Percentiles rank a stretch among this genome's conserved stretches.
Conservation (phyloP, 2,888 invertebrate species). For the Noctua comes region DNA sequence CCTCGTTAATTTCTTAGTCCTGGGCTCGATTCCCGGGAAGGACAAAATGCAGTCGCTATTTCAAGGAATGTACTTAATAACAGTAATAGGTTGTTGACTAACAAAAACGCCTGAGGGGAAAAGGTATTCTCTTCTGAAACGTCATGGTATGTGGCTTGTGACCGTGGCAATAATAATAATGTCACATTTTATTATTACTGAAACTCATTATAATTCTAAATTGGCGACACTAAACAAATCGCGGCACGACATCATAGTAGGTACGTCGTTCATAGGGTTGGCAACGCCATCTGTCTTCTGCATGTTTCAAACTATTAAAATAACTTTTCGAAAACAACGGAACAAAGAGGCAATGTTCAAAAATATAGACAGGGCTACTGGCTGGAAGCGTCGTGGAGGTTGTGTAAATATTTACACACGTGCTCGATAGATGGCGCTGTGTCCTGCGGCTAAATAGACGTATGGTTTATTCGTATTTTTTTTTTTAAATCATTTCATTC, state of each 20-base stretch:
- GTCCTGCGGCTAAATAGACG: neutral
- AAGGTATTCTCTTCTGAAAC: no score
- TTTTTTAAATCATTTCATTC: no score
- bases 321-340: neutral
- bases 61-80: neutral
- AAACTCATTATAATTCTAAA: neutral
- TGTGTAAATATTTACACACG: neutral
- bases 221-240: neutral
- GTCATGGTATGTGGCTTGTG: no score
- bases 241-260: no score
- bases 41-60: neutral
- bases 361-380: neutral
- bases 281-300: neutral
- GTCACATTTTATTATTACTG: neutral
- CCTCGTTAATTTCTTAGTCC: neutral
- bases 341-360: neutral
- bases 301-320: neutral
- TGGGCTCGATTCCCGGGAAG: neutral
- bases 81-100: neutral
- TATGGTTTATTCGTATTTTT: neutral
- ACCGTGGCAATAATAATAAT: neutral
- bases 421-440: slow-evolving; percentile 22
- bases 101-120: no score
- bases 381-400: neutral
- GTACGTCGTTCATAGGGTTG: neutral